Evolutionary conservation across 2,113 vertebrate genomes (phyloP).

Genomic region (Vireo altiloquus): DNA sequence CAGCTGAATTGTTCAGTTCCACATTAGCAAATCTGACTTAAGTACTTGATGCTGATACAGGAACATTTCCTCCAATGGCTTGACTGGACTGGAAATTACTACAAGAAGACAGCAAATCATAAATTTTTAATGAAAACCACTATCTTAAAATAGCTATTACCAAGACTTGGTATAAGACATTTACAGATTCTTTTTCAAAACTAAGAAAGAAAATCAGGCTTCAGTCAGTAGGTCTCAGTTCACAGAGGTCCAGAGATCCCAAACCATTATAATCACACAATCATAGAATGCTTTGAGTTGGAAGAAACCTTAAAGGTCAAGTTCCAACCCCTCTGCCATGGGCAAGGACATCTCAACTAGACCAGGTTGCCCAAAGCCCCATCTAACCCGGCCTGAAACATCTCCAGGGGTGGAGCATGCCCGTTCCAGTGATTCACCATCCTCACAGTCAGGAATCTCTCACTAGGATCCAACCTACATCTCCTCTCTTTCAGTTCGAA

Average conservation of each 20-base stretch:
- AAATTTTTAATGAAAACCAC: background rate
- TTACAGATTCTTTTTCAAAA: background rate
- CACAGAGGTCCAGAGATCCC: background rate
- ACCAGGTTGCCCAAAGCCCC: background rate
- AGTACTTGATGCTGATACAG: background rate
- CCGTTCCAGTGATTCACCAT: background rate
- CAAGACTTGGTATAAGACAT: rapidly evolving
- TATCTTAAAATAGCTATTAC: background rate
- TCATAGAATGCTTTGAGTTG: background rate
- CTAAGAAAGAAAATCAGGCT: background rate
- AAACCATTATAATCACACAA: background rate
- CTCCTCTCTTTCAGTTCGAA: background rate
- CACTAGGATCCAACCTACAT: background rate
- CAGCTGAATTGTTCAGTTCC: background rate
- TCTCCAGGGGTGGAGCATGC: background rate
- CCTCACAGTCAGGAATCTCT: background rate
- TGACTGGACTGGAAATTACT: background rate
- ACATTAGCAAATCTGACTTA: background rate
- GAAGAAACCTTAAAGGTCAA: background rate
- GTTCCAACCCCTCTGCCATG: background rate
- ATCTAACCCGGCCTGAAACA: background rate
- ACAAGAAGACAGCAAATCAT: background rate
- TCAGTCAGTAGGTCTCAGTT: background rate
- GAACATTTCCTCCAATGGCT: background rate
- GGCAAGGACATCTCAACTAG: background rate